These are phyloP conservation scores for Entomobrya multifasciata DNA, from an alignment of 2,888 invertebrate genomes.

Conservation along the genomic window DNA sequence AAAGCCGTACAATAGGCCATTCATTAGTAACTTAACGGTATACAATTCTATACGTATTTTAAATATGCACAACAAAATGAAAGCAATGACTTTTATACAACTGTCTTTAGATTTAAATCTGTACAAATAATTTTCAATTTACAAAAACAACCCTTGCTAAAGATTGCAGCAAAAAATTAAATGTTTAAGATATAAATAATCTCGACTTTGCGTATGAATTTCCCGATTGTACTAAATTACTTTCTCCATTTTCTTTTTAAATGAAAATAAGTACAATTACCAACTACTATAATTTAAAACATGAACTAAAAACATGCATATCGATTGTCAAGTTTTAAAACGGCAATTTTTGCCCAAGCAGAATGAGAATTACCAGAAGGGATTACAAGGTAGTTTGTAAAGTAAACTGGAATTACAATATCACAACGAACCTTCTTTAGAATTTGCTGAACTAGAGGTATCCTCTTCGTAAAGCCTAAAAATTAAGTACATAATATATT, in stretches of 20 bases:
- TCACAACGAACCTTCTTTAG: slow-evolving; percentile 17
- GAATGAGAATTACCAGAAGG: background rate
- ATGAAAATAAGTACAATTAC: too few relatives aligned
- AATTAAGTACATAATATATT: slow-evolving; percentile 7
- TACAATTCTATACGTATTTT: background rate
- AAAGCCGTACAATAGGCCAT: slow-evolving; percentile 49
- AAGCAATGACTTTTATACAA: slow-evolving; percentile 19
- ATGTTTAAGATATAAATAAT: background rate
- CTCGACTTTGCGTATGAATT: background rate
- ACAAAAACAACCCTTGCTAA: background rate
- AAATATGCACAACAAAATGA: background rate
- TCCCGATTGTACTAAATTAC: background rate
- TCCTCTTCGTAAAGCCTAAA: background rate
- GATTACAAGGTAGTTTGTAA: slow-evolving; percentile 16
- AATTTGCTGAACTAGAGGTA: background rate
- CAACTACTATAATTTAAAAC: too few relatives aligned
- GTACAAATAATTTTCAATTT: background rate
- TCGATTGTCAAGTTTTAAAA: too few relatives aligned
- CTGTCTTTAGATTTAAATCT: background rate
- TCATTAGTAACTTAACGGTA: background rate
- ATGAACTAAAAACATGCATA: too few relatives aligned
- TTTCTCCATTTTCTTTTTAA: too few relatives aligned
- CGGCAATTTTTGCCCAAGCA: background rate
- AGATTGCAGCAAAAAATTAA: background rate
- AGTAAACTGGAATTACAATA: slow-evolving; percentile 27